Evolutionary conservation across 2,113 vertebrate genomes (phyloP).

Genomic region (Martes martes): DNA sequence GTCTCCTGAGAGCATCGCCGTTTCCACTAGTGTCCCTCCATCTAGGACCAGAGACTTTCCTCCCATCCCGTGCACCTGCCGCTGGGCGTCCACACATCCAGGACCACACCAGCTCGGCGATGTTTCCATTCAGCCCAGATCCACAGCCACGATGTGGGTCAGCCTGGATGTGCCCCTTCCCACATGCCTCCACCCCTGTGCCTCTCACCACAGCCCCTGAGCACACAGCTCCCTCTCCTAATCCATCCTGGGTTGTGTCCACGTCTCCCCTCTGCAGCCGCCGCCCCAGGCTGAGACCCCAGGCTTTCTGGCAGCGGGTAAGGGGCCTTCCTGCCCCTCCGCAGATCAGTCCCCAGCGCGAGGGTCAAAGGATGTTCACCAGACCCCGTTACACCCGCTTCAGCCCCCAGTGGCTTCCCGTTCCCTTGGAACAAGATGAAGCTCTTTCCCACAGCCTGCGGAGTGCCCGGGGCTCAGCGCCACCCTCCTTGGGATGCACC

Average conservation of each 20-base stretch:
- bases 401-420: too few relatives aligned
- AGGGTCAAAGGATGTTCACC: not conserved
- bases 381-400: not conserved
- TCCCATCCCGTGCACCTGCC: not conserved
- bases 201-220: not conserved
- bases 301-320: not conserved
- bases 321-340: not conserved
- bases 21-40: not conserved
- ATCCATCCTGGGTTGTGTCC: not conserved
- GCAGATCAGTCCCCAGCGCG: not conserved
- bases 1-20: rapidly evolving
- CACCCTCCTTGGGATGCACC: not conserved
- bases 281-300: too few relatives aligned
- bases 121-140: not conserved
- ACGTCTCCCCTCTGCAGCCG: not conserved
- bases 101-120: not conserved
- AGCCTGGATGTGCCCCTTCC: not conserved
- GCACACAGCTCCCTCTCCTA: not conserved
- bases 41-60: rapidly evolving
- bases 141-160: too few relatives aligned
- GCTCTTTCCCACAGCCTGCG: not conserved
- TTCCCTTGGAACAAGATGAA: not conserved
- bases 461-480: not conserved
- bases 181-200: rapidly evolving
- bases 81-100: not conserved